phyloP scores from a whole-genome alignment of 2,113 vertebrate genomes.

The Erythrolamprus reginae region DNA sequence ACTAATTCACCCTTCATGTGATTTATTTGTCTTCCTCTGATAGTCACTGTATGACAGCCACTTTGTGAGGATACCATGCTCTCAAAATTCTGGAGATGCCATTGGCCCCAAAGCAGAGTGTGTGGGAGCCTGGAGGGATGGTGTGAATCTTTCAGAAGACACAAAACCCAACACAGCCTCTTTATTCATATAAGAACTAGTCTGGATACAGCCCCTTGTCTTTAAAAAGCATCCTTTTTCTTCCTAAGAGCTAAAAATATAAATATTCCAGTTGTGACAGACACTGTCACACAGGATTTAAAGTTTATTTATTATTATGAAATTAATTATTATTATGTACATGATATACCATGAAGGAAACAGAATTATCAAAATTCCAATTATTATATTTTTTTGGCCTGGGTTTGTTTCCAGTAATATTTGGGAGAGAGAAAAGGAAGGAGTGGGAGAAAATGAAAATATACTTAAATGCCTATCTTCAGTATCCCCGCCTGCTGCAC shows the following conservation, averaged over 20 bases:
- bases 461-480: constrained; percentile 1
- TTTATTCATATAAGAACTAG: background rate
- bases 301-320: background rate
- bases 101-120: background rate
- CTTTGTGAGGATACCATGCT: background rate
- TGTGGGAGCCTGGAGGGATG: background rate
- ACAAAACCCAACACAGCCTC: background rate
- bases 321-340: background rate
- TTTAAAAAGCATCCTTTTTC: background rate
- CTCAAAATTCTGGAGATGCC: background rate
- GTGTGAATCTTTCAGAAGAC: background rate
- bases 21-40: background rate
- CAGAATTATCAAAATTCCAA: background rate
- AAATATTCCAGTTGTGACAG: background rate
- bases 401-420: background rate
- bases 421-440: background rate
- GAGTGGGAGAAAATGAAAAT: background rate
- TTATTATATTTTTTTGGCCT: background rate
- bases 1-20: background rate
- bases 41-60: background rate
- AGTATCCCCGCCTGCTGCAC: background rate
- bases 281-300: background rate
- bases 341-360: background rate
- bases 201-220: background rate
- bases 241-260: background rate